Evolutionary conservation across 2,888 invertebrate genomes (phyloP).

Genomic region (Oscheius onirici): DNA sequence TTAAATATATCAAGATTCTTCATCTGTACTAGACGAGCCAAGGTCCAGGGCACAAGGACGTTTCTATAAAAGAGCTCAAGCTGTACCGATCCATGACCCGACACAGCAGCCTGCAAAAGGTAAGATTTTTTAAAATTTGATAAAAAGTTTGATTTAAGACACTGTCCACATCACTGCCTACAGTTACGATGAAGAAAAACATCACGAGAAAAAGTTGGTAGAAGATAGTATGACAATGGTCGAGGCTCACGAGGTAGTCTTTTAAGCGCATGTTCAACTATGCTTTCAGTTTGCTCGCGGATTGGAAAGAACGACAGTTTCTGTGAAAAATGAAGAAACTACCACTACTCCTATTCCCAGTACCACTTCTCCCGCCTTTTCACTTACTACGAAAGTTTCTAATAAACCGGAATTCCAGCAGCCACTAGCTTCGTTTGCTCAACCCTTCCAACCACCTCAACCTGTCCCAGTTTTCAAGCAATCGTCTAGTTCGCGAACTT

Average conservation of each 20-base stretch:
- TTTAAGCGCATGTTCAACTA: not conserved
- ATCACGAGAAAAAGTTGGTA: constrained; percentile 51
- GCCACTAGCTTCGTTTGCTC: constrained; percentile 21
- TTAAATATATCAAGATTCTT: not conserved
- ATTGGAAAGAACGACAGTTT: constrained; percentile 51
- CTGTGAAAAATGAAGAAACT: constrained; percentile 36
- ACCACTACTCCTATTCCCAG: constrained; percentile 15
- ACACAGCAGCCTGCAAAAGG: constrained; percentile 11
- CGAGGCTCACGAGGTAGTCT: constrained; percentile 42
- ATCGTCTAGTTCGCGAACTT: constrained; percentile 1
- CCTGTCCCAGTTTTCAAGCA: constrained; percentile 5
- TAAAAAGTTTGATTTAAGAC: constrained; percentile 5
- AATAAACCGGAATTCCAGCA: constrained; percentile 20
- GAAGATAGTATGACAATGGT: constrained; percentile 45
- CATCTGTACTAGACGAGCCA: constrained; percentile 25
- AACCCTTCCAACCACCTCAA: not conserved
- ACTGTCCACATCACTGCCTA: constrained; percentile 6
- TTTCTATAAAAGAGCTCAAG: constrained; percentile 31
- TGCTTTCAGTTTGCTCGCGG: constrained; percentile 42
- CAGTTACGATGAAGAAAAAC: constrained; percentile 51
- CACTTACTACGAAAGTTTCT: constrained; percentile 22
- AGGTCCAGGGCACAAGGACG: constrained; percentile 19
- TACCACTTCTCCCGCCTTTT: not conserved
- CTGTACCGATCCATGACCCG: constrained; percentile 22
- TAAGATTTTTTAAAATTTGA: not conserved